phyloP scores from a whole-genome alignment of 1,140 invertebrate species.

The Homarus americanus region DNA sequence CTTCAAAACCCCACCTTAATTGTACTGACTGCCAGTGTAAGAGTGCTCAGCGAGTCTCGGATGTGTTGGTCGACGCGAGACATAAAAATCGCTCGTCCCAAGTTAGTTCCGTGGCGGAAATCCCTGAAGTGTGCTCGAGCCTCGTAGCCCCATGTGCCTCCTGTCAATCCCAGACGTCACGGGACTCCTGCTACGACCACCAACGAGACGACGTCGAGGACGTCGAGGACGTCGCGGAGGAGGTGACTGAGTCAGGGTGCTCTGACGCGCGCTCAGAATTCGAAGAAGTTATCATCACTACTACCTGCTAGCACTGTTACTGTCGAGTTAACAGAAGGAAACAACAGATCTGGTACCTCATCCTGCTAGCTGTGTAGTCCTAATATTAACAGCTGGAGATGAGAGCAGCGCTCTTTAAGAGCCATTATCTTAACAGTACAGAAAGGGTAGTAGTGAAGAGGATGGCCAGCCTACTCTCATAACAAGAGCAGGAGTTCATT shows the following conservation, averaged over 20 bases:
- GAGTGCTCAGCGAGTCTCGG: neutral
- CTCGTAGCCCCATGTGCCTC: neutral
- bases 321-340: no score
- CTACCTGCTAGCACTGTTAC: slow-evolving; percentile 48
- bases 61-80: neutral
- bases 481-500: neutral
- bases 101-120: neutral
- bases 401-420: slow-evolving; percentile 2
- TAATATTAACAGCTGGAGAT: no score
- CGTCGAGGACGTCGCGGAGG: no score
- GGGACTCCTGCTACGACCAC: neutral
- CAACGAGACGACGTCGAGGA: neutral
- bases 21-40: neutral
- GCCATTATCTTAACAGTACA: neutral
- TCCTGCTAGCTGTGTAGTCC: neutral
- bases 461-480: neutral
- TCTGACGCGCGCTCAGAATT: slow-evolving; percentile 29
- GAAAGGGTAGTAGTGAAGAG: no score
- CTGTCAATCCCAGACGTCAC: neutral
- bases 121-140: neutral
- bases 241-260: slow-evolving; percentile 41
- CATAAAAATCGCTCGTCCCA: neutral
- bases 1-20: neutral
- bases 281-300: slow-evolving; percentile 56
- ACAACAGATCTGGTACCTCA: neutral